Base-by-base conservation (phyloP, 2,113 vertebrate species). In the Hippocampus mohnikei region DNA sequence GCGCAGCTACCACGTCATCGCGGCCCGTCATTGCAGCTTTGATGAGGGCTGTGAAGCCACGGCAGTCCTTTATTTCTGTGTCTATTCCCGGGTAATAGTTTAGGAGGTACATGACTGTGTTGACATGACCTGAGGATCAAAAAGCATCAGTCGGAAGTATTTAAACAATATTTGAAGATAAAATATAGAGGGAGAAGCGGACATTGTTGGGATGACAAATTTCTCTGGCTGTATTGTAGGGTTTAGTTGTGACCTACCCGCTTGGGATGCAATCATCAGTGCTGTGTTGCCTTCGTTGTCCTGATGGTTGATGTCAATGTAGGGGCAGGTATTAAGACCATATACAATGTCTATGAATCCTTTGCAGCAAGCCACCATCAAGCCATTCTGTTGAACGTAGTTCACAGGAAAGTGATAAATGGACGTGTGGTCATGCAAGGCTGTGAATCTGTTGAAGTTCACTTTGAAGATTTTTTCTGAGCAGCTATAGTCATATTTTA, bases 221-320 rank as follows among this genome's bases (percentile, higher is more conserved):
- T 58, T 10, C 25, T 27, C 27, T 29, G 21, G 52, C 2, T 55
- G 55, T 29, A 15, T 27, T 15, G 55, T 9, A 13, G 12, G 12
- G 11, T 37, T 23, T 55, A 5, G 12, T 23, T 55, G 11, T 1
- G 10, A 70, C 73, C 66, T 63, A 95, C 95, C 96, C 92, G 94
- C 94, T 85, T 96, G 95, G 13, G 94, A 92, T 11, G 96, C 95
- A 56, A 96, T 91, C 93, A 96, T 96, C 58, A 96, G 91, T 21
- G 94, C 95, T 0, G 94, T 96, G 91, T 96, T 93, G 1, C 95
- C 95, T 0, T 96, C 95, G 8, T 93, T 95, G 91, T 97, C 95
- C 88, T 95, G 94, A 48, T 94, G 94, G 77, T 97, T 96, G 84
- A 96, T 83, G 20, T 96, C 90, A 15, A 96, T 63, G 73, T 89